phyloP scores from a whole-genome alignment of 2,113 vertebrate genomes.

The Tetrax tetrax region DNA sequence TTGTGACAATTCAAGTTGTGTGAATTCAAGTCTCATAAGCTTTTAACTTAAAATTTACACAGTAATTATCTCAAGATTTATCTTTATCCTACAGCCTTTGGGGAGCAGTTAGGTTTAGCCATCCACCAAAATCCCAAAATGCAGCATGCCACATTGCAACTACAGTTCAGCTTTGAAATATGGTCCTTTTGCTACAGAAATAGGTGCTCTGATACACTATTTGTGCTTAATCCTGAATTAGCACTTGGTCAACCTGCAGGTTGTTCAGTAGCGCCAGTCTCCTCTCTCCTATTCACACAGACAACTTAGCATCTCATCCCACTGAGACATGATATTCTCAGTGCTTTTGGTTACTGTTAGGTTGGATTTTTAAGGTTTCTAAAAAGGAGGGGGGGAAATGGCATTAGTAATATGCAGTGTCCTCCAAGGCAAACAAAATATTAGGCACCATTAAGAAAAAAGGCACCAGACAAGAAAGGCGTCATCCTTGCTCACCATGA shows the following conservation, averaged over 20 bases:
- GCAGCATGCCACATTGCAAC: neutral
- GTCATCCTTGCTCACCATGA: neutral
- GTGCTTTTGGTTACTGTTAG: neutral
- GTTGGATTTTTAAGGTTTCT: neutral
- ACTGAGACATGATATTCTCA: neutral
- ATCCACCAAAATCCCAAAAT: neutral
- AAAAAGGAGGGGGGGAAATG: neutral
- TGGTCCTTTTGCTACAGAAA: neutral
- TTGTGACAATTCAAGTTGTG: neutral
- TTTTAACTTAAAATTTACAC: neutral
- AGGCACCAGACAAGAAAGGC: slow-evolving; percentile 1
- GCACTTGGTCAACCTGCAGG: neutral
- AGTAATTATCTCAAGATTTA: neutral
- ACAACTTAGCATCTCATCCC: neutral
- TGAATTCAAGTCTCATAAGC: neutral
- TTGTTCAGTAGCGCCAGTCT: neutral
- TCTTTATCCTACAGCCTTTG: neutral
- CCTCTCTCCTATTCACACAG: neutral
- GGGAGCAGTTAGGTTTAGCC: neutral
- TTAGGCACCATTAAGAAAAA: neutral
- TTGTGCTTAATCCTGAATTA: neutral
- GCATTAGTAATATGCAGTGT: neutral
- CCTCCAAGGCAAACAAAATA: neutral
- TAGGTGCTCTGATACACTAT: neutral
- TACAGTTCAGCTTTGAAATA: neutral